Evolutionary conservation across 2,888 invertebrate genomes (phyloP).

Genomic region (Agrochola lota): DNA sequence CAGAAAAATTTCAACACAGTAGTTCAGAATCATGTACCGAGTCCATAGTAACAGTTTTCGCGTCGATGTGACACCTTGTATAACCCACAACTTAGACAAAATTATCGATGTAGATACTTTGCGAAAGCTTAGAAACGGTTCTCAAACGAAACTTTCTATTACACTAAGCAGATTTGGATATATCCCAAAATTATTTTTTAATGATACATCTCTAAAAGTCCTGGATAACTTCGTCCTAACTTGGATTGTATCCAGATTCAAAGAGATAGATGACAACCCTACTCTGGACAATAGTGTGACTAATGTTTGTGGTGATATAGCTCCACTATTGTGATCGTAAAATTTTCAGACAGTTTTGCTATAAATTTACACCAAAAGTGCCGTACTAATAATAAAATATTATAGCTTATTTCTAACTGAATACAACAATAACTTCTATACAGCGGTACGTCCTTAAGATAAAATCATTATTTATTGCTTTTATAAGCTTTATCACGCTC

Average conservation of each 20-base stretch:
- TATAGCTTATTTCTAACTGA: slow-evolving; percentile 40
- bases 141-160: slow-evolving; percentile 21
- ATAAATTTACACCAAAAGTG: slow-evolving; percentile 58
- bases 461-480: slow-evolving; percentile 16
- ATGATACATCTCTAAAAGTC: slow-evolving; percentile 37
- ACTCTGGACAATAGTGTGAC: slow-evolving; percentile 61
- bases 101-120: slow-evolving; percentile 11
- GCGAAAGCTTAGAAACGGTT: background rate
- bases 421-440: slow-evolving; percentile 32
- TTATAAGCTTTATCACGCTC: slow-evolving; percentile 7
- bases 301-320: slow-evolving; percentile 59
- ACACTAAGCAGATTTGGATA: slow-evolving; percentile 39
- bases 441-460: slow-evolving; percentile 33
- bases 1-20: no score
- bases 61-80: no score
- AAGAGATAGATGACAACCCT: slow-evolving; percentile 62
- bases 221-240: slow-evolving; percentile 9
- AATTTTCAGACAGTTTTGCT: slow-evolving; percentile 58
- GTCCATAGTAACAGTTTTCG: no score
- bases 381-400: slow-evolving; percentile 55
- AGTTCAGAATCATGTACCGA: no score
- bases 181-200: slow-evolving; percentile 47
- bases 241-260: slow-evolving; percentile 61
- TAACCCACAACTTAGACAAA: slow-evolving; percentile 2
- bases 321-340: slow-evolving; percentile 55